A percentile compares a stretch with the other conserved stretches of the same genome.
phyloP scores from a whole-genome alignment of 37 sponge, comb jelly and placozoan genomes.

The Geodia barretti region DNA sequence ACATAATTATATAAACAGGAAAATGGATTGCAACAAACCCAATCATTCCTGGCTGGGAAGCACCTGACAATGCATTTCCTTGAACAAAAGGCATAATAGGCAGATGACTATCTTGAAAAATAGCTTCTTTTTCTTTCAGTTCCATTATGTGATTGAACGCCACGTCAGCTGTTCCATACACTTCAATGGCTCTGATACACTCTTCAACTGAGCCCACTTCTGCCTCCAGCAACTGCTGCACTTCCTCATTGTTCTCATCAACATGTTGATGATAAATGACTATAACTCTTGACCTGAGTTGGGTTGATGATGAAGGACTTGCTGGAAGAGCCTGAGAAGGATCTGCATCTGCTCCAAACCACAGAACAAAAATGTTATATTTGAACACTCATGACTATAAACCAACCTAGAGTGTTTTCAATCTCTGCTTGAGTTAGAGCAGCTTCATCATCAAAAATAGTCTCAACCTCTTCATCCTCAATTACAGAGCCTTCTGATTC shows the following conservation, averaged over 20 bases:
- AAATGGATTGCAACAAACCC: neutral
- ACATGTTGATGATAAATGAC: slow-evolving; percentile 3
- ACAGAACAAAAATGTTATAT: too few relatives aligned
- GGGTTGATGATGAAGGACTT: neutral
- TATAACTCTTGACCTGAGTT: neutral
- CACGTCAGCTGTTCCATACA: neutral
- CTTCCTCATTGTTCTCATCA: slow-evolving; percentile 20
- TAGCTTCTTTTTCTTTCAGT: too few relatives aligned
- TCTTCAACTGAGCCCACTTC: slow-evolving; percentile 6
- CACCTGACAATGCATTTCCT: neutral
- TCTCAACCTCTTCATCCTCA: neutral
- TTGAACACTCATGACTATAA: too few relatives aligned
- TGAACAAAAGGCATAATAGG: too few relatives aligned
- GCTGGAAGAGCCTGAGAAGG: too few relatives aligned
- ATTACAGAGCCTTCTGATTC: neutral
- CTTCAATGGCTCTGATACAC: slow-evolving; percentile 18
- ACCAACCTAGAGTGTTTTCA: too few relatives aligned
- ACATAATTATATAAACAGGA: neutral
- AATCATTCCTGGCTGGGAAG: neutral
- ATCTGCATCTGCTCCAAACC: too few relatives aligned
- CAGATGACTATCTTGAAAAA: too few relatives aligned
- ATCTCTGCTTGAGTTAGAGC: neutral
- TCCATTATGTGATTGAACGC: slow-evolving; percentile 18
- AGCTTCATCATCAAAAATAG: neutral
- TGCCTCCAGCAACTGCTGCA: slow-evolving; percentile 12